These are phyloP conservation scores for Cyclura pinguis DNA, from an alignment of 2,797 vertebrate species.

Conservation along the genomic window DNA sequence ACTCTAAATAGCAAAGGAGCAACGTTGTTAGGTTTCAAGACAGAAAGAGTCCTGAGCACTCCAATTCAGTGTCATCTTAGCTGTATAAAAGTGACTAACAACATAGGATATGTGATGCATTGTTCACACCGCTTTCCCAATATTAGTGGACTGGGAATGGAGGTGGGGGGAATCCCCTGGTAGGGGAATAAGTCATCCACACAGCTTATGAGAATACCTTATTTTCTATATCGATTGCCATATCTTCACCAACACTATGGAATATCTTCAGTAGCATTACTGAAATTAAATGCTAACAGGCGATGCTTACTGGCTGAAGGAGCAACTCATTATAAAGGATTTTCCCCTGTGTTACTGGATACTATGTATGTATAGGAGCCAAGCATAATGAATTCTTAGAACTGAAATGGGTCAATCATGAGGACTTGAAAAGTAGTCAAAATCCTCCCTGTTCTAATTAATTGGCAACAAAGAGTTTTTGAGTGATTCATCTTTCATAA, in stretches of 20 bases:
- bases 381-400: constrained; percentile 49
- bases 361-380: constrained; percentile 17
- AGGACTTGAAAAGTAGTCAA: constrained; percentile 51
- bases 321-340: constrained; percentile 34
- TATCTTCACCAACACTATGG: background rate
- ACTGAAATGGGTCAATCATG: constrained; percentile 43
- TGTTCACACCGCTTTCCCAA: background rate
- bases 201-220: too few relatives aligned
- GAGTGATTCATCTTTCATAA: constrained; percentile 43
- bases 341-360: constrained; percentile 30
- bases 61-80: background rate
- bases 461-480: constrained; percentile 36
- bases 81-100: background rate
- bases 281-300: constrained; percentile 30
- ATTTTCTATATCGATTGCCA: background rate
- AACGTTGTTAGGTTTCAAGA: background rate
- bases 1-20: background rate
- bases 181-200: too few relatives aligned
- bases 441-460: constrained; percentile 42
- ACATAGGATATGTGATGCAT: background rate
- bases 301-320: constrained; percentile 9
- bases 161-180: background rate
- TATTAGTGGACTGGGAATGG: background rate
- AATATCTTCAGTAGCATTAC: background rate
- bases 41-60: background rate